phyloP scores from a whole-genome alignment of 1,140 invertebrate species.

The Geopemphigus sp. region DNA sequence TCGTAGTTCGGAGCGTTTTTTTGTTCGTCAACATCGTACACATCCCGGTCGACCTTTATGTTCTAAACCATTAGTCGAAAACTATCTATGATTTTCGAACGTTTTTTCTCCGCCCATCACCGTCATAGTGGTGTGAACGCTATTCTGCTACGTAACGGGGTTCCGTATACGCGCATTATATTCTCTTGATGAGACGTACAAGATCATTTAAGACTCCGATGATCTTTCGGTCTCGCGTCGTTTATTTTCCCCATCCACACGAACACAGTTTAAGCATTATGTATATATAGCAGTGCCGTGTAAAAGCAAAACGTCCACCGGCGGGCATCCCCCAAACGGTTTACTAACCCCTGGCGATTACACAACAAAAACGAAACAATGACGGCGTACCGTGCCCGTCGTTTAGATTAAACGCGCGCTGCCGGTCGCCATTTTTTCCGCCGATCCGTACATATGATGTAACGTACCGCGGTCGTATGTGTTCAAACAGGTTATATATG shows the following conservation, averaged over 20 bases:
- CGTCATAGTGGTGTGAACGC: no score
- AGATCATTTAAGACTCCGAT: neutral
- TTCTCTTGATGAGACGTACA: neutral
- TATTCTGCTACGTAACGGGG: no score
- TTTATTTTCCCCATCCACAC: neutral
- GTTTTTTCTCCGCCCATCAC: neutral
- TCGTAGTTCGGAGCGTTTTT: neutral
- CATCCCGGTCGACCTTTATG: neutral
- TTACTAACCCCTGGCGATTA: no score
- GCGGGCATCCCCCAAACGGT: no score
- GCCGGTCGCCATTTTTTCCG: neutral
- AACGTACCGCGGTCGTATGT: neutral
- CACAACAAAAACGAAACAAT: no score
- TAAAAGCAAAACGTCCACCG: no score
- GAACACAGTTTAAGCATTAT: neutral
- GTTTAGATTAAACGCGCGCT: conserved; percentile 12
- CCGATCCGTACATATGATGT: conserved; percentile 9
- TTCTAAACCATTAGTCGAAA: neutral
- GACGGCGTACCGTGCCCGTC: no score
- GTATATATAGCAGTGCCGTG: no score
- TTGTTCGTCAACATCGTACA: no score
- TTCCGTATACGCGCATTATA: neutral
- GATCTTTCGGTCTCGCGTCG: neutral
- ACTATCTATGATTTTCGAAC: neutral
- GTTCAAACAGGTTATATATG: no score